Evolutionary conservation across 1,140 invertebrate genomes (phyloP), one percentile per base, ranked within the genome.

Genomic region (Zophobas atratus): DNA sequence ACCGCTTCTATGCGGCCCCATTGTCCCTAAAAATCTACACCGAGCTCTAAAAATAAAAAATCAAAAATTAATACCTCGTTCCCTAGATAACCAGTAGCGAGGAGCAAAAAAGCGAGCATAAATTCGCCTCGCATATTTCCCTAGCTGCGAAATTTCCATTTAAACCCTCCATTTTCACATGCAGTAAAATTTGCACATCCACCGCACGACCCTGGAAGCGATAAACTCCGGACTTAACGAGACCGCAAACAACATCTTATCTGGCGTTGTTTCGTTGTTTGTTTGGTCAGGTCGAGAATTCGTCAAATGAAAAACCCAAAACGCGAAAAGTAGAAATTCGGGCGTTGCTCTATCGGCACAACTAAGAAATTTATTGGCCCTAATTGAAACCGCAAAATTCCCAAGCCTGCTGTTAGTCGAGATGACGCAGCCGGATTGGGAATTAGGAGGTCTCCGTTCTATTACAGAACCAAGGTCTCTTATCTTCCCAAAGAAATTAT

Each of bases 371-470:
- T 35, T 57, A 57, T 57, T 57, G 20, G 49, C 2, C 49, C 20
- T 53, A 57, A 57, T 57, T 57, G 55, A 33, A 57, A 35, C 49
- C 49, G 20, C 49, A 20, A 53, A 53, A 46, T 46, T 46, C 43
- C 43, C 43, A 46, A 4, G 43, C 8, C 8, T 8, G 43, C 43
- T 8, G 43, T 46, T 46, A 46, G 3, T 51, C 6, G 49, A 51
- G 49, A 51, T 51, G 49, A 51, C 49, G 49, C n/a, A 46, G 49
- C 20, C 20, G 20, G 32, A 20, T 57, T 57, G 1, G 55, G 55
- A 34, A 57, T 33, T 35, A 57, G 3, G 1, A 5, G 8, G 32
- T 57, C 55, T 57, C 55, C 4, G 55, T 1, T 57, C 55, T 20
- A 57, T 57, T 57, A 57, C 34, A 2, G 34, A 2, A 34, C 55